phyloP scores from a whole-genome alignment of 2,113 vertebrate species.

The Bubo scandiacus region DNA sequence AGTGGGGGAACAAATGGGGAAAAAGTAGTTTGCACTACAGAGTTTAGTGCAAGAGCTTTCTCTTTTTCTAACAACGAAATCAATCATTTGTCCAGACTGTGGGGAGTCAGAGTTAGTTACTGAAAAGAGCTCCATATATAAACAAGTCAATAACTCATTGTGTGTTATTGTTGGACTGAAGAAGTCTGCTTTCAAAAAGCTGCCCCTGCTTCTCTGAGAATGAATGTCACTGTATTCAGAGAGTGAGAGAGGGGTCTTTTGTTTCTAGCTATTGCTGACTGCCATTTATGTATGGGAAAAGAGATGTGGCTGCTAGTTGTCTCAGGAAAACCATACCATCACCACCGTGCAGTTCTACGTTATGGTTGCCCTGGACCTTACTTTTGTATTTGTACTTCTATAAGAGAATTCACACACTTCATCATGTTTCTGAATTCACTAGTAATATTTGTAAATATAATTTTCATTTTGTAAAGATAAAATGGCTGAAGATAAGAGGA shows the following conservation, averaged over 20 bases:
- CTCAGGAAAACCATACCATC: slow-evolving; percentile 25
- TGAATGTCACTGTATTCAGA: slow-evolving; percentile 81
- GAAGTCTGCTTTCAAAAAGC: slow-evolving; percentile 81
- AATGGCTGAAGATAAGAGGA: neutral
- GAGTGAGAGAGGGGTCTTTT: slow-evolving; percentile 73
- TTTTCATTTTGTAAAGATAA: neutral
- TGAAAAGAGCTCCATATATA: slow-evolving; percentile 86
- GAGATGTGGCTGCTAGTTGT: slow-evolving; percentile 61
- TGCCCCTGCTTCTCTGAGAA: slow-evolving; percentile 76
- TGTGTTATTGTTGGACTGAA: slow-evolving; percentile 81
- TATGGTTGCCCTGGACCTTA: neutral
- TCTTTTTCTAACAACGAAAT: slow-evolving; percentile 83
- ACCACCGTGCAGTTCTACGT: neutral
- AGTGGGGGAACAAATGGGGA: slow-evolving; percentile 78
- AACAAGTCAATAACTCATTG: slow-evolving; percentile 93
- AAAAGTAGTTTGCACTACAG: slow-evolving; percentile 83
- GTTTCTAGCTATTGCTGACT: slow-evolving; percentile 71
- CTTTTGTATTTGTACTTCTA: neutral
- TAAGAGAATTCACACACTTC: neutral
- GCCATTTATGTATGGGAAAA: slow-evolving; percentile 80
- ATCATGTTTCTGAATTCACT: neutral
- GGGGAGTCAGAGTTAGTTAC: slow-evolving; percentile 83
- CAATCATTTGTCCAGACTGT: slow-evolving; percentile 88
- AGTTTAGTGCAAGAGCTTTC: slow-evolving; percentile 79
- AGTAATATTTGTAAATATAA: neutral